phyloP scores from a whole-genome alignment of 2,888 invertebrate genomes.

The Exephanes ischioxanthus region DNA sequence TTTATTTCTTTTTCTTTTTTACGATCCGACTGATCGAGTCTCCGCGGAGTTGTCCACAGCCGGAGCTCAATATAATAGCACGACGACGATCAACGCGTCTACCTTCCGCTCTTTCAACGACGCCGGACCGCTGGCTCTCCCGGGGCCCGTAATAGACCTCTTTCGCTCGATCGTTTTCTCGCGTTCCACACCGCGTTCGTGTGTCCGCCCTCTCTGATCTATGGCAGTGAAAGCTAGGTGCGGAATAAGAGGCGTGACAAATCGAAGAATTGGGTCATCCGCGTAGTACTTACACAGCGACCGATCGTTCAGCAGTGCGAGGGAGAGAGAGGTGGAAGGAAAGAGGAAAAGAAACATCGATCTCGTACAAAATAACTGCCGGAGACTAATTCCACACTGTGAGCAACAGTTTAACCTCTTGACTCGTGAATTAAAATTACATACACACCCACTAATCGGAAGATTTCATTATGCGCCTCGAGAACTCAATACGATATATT shows the following conservation, averaged over 20 bases:
- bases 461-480: neutral
- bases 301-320: neutral
- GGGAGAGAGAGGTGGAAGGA: slow-evolving; percentile 1
- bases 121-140: neutral
- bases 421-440: neutral
- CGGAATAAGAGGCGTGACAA: slow-evolving; percentile 81
- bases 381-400: neutral
- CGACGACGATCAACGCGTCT: slow-evolving; percentile 19
- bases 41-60: neutral
- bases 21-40: slow-evolving; percentile 37
- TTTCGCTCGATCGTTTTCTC: slow-evolving; percentile 27
- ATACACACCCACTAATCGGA: neutral
- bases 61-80: slow-evolving; percentile 1
- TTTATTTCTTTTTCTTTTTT: slow-evolving; percentile 18
- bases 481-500: neutral
- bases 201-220: slow-evolving; percentile 75
- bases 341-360: slow-evolving; percentile 13
- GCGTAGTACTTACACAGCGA: slow-evolving; percentile 47
- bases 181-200: slow-evolving; percentile 27
- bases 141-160: slow-evolving; percentile 7
- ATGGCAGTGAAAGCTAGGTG: slow-evolving; percentile 79
- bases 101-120: slow-evolving; percentile 39
- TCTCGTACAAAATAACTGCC: slow-evolving; percentile 26
- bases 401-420: neutral
- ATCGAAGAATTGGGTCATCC: slow-evolving; percentile 79